Percentiles rank a stretch among this genome's conserved stretches.
Conservation (phyloP, 2,113 vertebrate genomes). For the Thymallus thymallus region DNA sequence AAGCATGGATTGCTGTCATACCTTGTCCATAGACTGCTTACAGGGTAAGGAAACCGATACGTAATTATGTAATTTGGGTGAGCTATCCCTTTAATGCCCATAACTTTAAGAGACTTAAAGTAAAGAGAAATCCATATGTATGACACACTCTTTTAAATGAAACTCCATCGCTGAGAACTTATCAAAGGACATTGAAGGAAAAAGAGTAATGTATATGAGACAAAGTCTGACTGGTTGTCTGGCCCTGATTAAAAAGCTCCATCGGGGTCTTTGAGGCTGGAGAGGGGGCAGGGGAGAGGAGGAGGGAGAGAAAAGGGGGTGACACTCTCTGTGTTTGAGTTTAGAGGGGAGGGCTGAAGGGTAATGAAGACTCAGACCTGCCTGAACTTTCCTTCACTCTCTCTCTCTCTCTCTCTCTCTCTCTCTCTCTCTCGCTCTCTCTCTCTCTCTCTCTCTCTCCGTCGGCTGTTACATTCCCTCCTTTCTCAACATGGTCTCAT, state of each 20-base stretch:
- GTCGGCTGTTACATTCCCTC: no score
- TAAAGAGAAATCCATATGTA: no score
- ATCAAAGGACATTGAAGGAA: constrained; percentile 5
- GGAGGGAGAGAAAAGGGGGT: constrained; percentile 3
- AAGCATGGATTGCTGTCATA: no score
- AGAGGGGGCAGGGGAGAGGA: neutral
- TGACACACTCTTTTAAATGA: no score
- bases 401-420: constrained; percentile 1
- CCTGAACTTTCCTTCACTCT: constrained; percentile 10
- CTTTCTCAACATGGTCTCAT: no score
- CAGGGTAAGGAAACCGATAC: no score
- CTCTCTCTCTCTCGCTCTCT: constrained; percentile 4
- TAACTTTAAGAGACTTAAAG: no score
- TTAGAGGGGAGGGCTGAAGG: constrained; percentile 10
- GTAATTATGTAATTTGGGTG: no score
- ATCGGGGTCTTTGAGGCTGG: neutral
- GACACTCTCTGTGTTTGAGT: constrained; percentile 9
- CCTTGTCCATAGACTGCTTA: no score
- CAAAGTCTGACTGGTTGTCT: neutral
- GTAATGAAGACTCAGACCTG: constrained; percentile 9
- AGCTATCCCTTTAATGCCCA: no score
- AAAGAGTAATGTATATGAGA: neutral
- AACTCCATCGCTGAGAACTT: neutral
- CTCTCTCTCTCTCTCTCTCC: neutral
- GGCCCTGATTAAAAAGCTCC: neutral